A percentile compares a stretch with the other conserved stretches of the same genome.
Conservation (phyloP, 2,113 vertebrate species). For the Engraulis encrasicolus region DNA sequence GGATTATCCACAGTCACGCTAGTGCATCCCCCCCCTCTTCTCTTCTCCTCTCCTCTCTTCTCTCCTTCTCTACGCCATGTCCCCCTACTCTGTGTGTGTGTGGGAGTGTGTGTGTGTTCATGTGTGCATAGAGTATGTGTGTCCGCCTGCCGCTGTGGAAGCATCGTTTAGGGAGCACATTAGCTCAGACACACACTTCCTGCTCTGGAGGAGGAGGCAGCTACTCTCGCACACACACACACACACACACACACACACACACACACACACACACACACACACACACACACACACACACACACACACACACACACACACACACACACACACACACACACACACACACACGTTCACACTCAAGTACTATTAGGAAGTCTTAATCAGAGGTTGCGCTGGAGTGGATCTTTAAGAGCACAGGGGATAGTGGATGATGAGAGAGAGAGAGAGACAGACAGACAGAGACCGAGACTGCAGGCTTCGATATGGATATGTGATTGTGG, state of each 20-base stretch:
- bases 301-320: neutral
- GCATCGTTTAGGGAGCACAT: constrained; percentile 16
- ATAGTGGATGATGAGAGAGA: constrained; percentile 22
- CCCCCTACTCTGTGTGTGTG: no score
- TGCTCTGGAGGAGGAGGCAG: constrained; percentile 19
- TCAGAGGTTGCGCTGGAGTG: constrained; percentile 20
- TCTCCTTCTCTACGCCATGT: no score
- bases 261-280: neutral
- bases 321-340: neutral
- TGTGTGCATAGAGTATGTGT: no score
- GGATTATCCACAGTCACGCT: constrained; percentile 47
- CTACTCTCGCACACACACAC: neutral
- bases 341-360: neutral
- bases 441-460: constrained; percentile 39
- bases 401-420: constrained; percentile 35
- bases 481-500: no score
- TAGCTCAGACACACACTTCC: constrained; percentile 23
- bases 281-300: neutral
- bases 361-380: constrained; percentile 3
- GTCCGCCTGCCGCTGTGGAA: no score
- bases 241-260: neutral
- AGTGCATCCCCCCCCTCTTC: constrained; percentile 37
- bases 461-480: no score
- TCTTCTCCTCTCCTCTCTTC: neutral
- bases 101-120: no score